Evolutionary conservation across 2,797 vertebrate species (phyloP).

Genomic region (Buceros bicornis): DNA sequence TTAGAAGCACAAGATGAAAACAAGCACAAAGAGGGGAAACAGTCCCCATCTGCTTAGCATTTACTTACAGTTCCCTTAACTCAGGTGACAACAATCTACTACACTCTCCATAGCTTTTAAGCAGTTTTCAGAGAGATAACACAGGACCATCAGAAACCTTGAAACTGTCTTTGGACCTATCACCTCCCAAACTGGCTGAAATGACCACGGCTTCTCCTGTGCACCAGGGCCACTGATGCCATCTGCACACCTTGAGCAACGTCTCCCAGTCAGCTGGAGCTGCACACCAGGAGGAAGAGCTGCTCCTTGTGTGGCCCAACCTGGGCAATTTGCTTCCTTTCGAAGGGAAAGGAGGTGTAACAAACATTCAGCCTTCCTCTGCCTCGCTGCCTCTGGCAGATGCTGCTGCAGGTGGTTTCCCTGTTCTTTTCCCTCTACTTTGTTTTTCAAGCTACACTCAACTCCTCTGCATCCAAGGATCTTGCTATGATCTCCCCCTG

Average conservation of each 20-base stretch:
- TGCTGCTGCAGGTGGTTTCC: neutral
- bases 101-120: neutral
- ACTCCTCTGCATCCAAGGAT: neutral
- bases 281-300: neutral
- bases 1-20: slow-evolving; percentile 17
- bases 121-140: neutral
- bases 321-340: neutral
- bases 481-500: neutral
- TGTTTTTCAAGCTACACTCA: neutral
- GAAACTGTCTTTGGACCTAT: neutral
- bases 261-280: neutral
- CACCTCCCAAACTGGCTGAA: neutral
- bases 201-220: neutral
- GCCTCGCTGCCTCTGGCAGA: neutral
- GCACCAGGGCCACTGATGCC: neutral
- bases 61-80: neutral
- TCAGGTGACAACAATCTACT: neutral
- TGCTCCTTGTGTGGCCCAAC: neutral
- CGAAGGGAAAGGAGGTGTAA: neutral
- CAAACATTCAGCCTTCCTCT: neutral
- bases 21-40: neutral
- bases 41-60: neutral
- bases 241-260: neutral
- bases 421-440: neutral
- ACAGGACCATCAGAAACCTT: neutral